A percentile compares a stretch with the other conserved stretches of the same genome.
Evolutionary conservation across 2,888 invertebrate genomes (phyloP).

Genomic region (Standfussiana lucernea): DNA sequence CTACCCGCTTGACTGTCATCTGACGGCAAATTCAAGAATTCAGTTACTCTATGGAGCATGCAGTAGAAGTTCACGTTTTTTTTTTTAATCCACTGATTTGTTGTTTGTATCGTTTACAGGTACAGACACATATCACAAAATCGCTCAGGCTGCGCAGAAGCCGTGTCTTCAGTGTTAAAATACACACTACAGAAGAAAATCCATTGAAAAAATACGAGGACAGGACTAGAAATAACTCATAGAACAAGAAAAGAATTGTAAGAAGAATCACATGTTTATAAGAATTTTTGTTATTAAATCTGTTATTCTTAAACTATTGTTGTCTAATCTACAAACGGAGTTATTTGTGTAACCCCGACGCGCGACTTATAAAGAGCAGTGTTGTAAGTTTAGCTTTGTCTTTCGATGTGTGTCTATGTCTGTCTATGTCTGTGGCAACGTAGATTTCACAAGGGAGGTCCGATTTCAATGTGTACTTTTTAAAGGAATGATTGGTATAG

Average conservation of each 20-base stretch:
- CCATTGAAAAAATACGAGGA: not conserved
- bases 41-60: not conserved
- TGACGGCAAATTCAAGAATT: constrained; percentile 50
- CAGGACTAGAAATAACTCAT: not conserved
- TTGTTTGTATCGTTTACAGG: not conserved
- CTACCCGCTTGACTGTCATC: constrained; percentile 84
- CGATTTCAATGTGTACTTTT: not conserved
- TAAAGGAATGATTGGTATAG: not conserved
- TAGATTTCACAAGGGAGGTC: not conserved
- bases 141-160: not conserved
- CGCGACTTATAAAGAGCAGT: too few relatives aligned
- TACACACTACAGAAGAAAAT: not conserved
- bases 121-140: not conserved
- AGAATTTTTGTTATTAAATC: not conserved
- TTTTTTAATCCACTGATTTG: not conserved
- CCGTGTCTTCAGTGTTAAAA: too few relatives aligned
- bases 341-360: not conserved
- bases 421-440: too few relatives aligned
- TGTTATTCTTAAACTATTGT: not conserved
- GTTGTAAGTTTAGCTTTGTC: not conserved
- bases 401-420: not conserved
- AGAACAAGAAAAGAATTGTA: too few relatives aligned
- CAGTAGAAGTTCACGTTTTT: not conserved
- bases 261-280: not conserved
- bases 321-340: not conserved